Evolutionary conservation across 1,140 invertebrate genomes (phyloP), one percentile per base, ranked within the genome.

Genomic region (Euglossa dilemma): DNA sequence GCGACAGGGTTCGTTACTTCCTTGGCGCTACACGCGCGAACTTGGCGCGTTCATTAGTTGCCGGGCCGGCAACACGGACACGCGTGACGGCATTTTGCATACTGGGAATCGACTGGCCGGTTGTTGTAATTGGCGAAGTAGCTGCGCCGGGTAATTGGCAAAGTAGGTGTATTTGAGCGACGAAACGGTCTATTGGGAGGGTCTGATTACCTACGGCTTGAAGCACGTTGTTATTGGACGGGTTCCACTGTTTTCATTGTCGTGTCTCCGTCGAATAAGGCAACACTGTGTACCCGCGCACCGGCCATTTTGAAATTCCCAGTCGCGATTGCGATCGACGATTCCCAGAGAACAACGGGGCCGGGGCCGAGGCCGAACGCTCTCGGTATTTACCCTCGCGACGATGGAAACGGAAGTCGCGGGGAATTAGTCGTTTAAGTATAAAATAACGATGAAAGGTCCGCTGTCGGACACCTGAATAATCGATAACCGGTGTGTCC

Each of bases 91-190:
- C 61, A 56, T 82, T 76, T 76, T 67, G 73, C 80, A 57, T 75
- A 74, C 54, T 25, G 72, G 52, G 63, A 82, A 81, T 81, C 52
- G 72, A 56, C 61, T 75, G 25, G 72, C 61, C 45, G 63, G 45
- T 66, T 59, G 72, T 75, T 76, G 80, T 82, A 82, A 82, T 82
- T 82, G 80, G 72, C 72, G 63, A 81, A 81, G 72, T 81, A 75
- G 79, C 52, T 57, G 14, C 52, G 52, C 18, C 52, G 25, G 79
- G 28, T 75, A 81, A 81, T 81, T 81, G 71, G 79, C 52, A 81
- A 81, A 81, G 80, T 81, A 81, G 79, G 61, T 81, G 80, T 81
- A 74, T 81, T 81, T 76, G 72, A 56, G 43, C 61, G 72, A 76
- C 80, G 72, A 76, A 81, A 81, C 80, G 72, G 80, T 81, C 63